Percentiles rank a stretch among this genome's conserved stretches.
phyloP scores from a whole-genome alignment of 1,140 invertebrate genomes.

The Cydia amplana region DNA sequence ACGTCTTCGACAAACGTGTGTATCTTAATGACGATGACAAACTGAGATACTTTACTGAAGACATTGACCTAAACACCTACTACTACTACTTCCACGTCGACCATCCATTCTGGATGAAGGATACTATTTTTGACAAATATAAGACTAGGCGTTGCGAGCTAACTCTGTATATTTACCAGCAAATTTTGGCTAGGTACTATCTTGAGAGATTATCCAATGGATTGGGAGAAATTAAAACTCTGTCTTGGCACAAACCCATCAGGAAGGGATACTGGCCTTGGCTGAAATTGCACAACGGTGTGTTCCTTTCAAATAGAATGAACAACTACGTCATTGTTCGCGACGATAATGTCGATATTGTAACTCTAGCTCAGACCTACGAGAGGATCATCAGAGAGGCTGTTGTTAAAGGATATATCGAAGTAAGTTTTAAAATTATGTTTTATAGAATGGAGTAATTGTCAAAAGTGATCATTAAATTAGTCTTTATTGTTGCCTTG shows the following conservation, averaged over 20 bases:
- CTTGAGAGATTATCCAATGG: conserved; percentile 83
- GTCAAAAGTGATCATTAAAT: too few relatives aligned
- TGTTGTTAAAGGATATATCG: conserved; percentile 83
- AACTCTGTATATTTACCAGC: conserved; percentile 81
- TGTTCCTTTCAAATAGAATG: conserved; percentile 83
- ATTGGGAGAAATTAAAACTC: conserved; percentile 78
- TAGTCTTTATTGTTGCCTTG: too few relatives aligned
- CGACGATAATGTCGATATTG: conserved; percentile 73
- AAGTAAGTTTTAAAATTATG: conserved; percentile 47
- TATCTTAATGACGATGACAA: conserved; percentile 64
- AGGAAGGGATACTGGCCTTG: conserved; percentile 82
- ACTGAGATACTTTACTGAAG: conserved; percentile 84
- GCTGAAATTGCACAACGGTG: conserved; percentile 82
- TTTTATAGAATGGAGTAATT: too few relatives aligned
- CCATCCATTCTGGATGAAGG: conserved; percentile 84
- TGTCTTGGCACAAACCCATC: conserved; percentile 77
- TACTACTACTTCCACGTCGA: conserved; percentile 85
- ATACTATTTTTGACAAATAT: conserved; percentile 76
- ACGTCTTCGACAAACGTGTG: conserved; percentile 69
- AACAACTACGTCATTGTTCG: conserved; percentile 79
- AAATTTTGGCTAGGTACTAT: conserved; percentile 83
- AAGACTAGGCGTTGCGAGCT: conserved; percentile 81
- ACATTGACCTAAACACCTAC: conserved; percentile 84
- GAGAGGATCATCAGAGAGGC: conserved; percentile 83
- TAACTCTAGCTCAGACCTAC: conserved; percentile 77